Evolutionary conservation across 2,888 invertebrate species (phyloP).

Genomic region (Cerastis leucographa): DNA sequence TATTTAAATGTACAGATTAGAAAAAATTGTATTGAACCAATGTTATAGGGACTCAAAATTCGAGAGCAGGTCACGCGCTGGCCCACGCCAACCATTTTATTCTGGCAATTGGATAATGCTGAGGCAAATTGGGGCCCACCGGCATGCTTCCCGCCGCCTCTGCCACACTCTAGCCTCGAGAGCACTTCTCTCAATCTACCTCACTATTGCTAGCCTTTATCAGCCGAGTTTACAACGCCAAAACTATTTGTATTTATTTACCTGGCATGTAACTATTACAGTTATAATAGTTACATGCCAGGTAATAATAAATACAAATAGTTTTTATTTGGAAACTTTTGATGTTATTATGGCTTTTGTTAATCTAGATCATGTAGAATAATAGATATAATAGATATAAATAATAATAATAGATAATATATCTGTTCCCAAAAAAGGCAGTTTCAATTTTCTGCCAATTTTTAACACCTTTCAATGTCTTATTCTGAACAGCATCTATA

Average conservation of each 20-base stretch:
- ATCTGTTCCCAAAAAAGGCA: not conserved
- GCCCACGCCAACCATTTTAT: conserved; percentile 90
- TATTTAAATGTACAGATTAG: not conserved
- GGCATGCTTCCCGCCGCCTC: conserved; percentile 82
- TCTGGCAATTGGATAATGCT: conserved; percentile 88
- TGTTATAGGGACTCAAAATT: conserved; percentile 71
- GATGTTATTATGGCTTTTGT: no score
- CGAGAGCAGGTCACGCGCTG: conserved; percentile 85
- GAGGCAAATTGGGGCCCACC: conserved; percentile 88
- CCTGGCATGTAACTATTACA: no score
- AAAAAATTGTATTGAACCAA: conserved; percentile 26
- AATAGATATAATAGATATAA: no score
- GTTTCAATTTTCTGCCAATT: not conserved
- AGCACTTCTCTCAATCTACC: conserved; percentile 80
- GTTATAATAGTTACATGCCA: no score
- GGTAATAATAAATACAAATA: not conserved
- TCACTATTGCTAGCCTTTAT: conserved; percentile 82
- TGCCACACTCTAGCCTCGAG: conserved; percentile 84
- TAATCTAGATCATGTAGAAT: not conserved
- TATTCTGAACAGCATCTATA: not conserved
- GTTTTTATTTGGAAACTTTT: not conserved
- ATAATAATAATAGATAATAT: no score
- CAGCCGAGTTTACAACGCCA: conserved; percentile 69
- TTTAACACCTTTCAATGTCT: not conserved
- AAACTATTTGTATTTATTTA: conserved; percentile 1